phyloP scores from a whole-genome alignment of 2,888 invertebrate species.

The Synanthedon vespiformis region DNA sequence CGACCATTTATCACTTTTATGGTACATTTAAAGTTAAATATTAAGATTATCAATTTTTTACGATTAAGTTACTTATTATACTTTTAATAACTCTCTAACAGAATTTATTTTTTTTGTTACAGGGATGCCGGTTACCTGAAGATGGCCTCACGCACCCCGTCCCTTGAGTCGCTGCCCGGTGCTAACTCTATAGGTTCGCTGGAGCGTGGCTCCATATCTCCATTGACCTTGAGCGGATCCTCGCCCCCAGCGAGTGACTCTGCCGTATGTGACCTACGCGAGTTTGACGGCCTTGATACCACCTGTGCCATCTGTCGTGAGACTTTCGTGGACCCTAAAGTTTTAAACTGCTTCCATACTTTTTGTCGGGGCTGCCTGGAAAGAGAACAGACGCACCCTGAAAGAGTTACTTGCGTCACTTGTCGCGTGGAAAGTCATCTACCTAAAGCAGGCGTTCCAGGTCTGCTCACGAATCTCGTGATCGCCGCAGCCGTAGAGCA shows the following conservation, averaged over 20 bases:
- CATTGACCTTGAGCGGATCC: slow-evolving; percentile 87
- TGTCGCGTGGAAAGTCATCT: slow-evolving; percentile 68
- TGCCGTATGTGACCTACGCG: slow-evolving; percentile 81
- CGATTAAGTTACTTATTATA: not conserved
- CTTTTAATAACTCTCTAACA: slow-evolving; percentile 6
- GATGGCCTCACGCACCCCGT: slow-evolving; percentile 94
- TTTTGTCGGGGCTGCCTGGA: slow-evolving; percentile 88
- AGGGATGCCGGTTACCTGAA: slow-evolving; percentile 91
- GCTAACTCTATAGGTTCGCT: slow-evolving; percentile 92
- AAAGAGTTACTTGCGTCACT: slow-evolving; percentile 82
- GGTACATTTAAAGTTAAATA: slow-evolving; percentile 16
- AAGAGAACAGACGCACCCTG: slow-evolving; percentile 75
- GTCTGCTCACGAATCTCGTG: slow-evolving; percentile 76
- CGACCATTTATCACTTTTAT: slow-evolving; percentile 51
- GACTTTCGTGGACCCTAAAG: slow-evolving; percentile 79
- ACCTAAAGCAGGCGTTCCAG: slow-evolving; percentile 72
- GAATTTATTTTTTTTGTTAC: slow-evolving; percentile 56
- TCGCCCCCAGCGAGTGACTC: slow-evolving; percentile 89
- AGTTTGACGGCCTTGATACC: slow-evolving; percentile 72
- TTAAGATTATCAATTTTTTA: not conserved
- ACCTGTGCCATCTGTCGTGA: slow-evolving; percentile 82
- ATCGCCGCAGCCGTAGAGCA: slow-evolving; percentile 68
- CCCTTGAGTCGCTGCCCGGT: slow-evolving; percentile 91
- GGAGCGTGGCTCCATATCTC: slow-evolving; percentile 84
- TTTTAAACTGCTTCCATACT: slow-evolving; percentile 85